These are phyloP conservation scores for Acrossocheilus wenchowensis DNA, from an alignment of 2,797 vertebrate species.

Conservation along the genomic window DNA sequence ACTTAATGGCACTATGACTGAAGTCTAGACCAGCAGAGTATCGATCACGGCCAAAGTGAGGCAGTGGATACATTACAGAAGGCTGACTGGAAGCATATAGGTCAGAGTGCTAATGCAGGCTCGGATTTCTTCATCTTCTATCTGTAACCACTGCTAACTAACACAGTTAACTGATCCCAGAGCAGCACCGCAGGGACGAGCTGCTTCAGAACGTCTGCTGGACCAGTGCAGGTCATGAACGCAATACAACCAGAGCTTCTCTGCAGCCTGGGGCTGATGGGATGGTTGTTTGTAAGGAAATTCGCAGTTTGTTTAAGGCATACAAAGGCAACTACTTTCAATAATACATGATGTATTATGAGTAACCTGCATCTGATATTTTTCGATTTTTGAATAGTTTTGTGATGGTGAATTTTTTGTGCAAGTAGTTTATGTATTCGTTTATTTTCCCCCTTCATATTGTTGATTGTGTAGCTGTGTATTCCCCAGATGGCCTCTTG, in stretches of 20 bases:
- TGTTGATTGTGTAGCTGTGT: conserved; percentile 32
- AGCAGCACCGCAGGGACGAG: neutral
- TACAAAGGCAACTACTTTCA: too few relatives aligned
- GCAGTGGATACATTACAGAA: conserved; percentile 20
- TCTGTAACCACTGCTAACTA: conserved; percentile 18
- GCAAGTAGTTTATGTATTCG: neutral
- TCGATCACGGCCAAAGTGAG: conserved; percentile 2
- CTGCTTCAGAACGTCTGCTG: conserved; percentile 9
- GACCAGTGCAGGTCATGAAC: neutral
- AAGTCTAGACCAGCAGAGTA: conserved; percentile 22
- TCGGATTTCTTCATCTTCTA: conserved; percentile 12
- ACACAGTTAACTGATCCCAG: conserved; percentile 16
- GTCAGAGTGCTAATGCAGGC: conserved; percentile 16
- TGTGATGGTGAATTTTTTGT: neutral
- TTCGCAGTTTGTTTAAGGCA: too few relatives aligned
- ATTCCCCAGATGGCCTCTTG: conserved; percentile 24
- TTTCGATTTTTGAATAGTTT: neutral
- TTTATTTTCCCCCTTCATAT: neutral
- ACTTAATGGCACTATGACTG: neutral
- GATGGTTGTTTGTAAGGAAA: neutral
- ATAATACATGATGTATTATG: neutral
- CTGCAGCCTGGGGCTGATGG: neutral
- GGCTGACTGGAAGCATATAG: conserved; percentile 11
- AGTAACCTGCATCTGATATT: neutral
- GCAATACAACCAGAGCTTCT: neutral